A percentile compares a stretch with the other conserved stretches of the same genome.
Evolutionary conservation across 2,113 vertebrate species (phyloP).

Genomic region (Lophochroa leadbeateri): DNA sequence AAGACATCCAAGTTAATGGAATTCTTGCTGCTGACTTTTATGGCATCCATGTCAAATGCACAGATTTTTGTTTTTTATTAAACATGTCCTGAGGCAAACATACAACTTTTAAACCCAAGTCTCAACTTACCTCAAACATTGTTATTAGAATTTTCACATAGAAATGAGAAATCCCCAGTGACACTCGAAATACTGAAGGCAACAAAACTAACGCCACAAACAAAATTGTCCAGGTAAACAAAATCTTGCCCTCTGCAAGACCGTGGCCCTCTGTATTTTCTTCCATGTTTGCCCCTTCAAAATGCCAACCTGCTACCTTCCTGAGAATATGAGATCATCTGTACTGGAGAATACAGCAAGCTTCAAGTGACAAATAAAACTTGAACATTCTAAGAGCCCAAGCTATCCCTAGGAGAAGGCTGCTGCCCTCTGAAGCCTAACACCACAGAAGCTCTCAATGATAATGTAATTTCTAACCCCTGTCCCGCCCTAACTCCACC

Average conservation of each 20-base stretch:
- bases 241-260: not conserved
- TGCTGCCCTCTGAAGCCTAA: not conserved
- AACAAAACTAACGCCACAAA: slow-evolving; percentile 17
- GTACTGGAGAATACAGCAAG: not conserved
- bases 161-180: slow-evolving; percentile 40
- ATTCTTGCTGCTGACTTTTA: not conserved
- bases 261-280: not conserved
- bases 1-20: not conserved
- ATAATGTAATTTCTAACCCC: not conserved
- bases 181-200: slow-evolving; percentile 26
- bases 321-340: not conserved
- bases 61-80: not conserved
- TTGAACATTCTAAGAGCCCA: not conserved
- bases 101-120: not conserved
- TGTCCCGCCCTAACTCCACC: slow-evolving; percentile 8
- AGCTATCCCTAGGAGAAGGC: not conserved
- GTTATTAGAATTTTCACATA: slow-evolving; percentile 43
- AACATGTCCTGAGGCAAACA: not conserved
- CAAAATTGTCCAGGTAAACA: not conserved
- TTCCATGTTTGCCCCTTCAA: slow-evolving; percentile 38
- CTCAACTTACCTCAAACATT: slow-evolving; percentile 52
- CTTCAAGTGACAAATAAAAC: not conserved
- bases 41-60: not conserved
- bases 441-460: not conserved
- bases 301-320: not conserved